Conservation (phyloP, 2,797 vertebrate genomes). For the Spinus olivaceus region DNA sequence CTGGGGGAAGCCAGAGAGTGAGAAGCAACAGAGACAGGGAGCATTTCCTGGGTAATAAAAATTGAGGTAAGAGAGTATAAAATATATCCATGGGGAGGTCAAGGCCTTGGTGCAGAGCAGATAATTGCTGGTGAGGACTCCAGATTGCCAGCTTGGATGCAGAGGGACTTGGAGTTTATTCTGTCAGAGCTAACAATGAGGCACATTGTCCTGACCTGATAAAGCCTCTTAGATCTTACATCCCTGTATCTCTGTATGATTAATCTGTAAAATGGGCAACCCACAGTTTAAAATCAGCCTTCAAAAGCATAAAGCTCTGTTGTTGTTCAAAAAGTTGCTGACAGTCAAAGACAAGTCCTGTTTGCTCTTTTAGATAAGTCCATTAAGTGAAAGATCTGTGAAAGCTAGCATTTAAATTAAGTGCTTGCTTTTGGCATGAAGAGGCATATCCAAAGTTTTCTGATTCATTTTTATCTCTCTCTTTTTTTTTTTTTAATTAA, state of each 20-base stretch:
- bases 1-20: not conserved
- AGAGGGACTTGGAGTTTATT: not conserved
- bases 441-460: not conserved
- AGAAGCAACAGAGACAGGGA: not conserved
- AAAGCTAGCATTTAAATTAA: not conserved
- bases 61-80: not conserved
- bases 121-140: not conserved
- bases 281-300: not conserved
- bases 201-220: not conserved
- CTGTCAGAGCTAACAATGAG: not conserved
- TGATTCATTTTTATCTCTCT: not conserved
- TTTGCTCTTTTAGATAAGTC: not conserved
- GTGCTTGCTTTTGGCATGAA: not conserved
- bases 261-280: not conserved
- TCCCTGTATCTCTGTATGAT: not conserved
- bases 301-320: not conserved
- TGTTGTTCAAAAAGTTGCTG: not conserved
- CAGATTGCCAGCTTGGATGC: not conserved
- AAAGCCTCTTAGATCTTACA: not conserved
- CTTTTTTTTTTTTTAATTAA: not conserved
- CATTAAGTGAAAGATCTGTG: not conserved
- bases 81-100: not conserved
- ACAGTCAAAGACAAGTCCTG: not conserved
- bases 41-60: not conserved
- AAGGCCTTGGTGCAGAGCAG: not conserved